phyloP scores from a whole-genome alignment of 2,797 vertebrate genomes.

The Sebastes variabilis region DNA sequence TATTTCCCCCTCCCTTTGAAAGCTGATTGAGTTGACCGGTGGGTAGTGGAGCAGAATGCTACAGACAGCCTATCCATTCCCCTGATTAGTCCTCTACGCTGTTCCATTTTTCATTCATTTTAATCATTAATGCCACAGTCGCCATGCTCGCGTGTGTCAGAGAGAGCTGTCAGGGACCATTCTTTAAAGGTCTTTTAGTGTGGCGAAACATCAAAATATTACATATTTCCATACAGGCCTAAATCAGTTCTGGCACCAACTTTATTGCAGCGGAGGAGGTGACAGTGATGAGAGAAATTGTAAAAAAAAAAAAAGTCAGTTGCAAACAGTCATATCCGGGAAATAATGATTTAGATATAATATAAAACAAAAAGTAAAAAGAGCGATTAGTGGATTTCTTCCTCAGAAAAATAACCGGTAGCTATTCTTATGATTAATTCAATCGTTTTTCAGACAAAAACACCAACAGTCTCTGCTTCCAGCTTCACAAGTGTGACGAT shows the following conservation, averaged over 20 bases:
- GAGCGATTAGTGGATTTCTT: neutral
- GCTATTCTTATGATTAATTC: neutral
- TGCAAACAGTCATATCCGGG: neutral
- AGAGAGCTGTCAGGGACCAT: conserved; percentile 8
- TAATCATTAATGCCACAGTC: conserved; percentile 44
- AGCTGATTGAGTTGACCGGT: conserved; percentile 68
- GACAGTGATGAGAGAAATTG: neutral
- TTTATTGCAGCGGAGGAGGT: conserved; percentile 7
- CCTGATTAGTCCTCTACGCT: conserved; percentile 52
- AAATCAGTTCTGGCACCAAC: conserved; percentile 20
- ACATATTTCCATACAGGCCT: neutral
- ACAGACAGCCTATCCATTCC: conserved; percentile 55
- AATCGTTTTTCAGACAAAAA: neutral
- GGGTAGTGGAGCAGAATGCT: conserved; percentile 52
- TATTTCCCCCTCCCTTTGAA: conserved; percentile 29
- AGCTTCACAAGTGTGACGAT: neutral
- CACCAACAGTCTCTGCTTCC: neutral
- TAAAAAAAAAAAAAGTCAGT: neutral
- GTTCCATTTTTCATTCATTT: conserved; percentile 45
- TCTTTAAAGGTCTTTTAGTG: conserved; percentile 17
- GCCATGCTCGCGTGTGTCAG: neutral
- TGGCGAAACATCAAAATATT: conserved; percentile 20
- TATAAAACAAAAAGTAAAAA: neutral
- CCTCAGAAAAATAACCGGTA: neutral
- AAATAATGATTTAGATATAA: neutral